Percentiles rank a stretch among this genome's conserved stretches.
Evolutionary conservation across 1,140 invertebrate genomes (phyloP).

Genomic region (Phortica variegata): DNA sequence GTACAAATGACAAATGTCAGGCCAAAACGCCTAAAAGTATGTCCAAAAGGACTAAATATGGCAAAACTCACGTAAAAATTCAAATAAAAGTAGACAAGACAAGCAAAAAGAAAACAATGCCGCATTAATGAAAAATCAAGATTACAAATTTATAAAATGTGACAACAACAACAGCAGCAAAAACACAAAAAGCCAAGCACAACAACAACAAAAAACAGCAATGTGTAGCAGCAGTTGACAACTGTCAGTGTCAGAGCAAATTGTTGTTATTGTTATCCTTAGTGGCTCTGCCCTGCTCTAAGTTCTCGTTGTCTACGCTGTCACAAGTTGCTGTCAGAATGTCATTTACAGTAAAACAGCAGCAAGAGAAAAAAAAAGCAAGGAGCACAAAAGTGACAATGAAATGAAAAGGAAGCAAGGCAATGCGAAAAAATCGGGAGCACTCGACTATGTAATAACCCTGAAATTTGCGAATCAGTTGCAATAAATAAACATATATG

Average conservation of each 20-base stretch:
- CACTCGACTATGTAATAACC: no score
- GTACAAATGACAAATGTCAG: no score
- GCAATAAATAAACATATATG: no score
- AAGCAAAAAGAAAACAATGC: conserved; percentile 16
- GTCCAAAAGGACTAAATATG: no score
- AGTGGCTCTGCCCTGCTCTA: conserved; percentile 43
- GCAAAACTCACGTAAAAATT: neutral
- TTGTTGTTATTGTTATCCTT: conserved; percentile 44
- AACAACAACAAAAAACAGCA: conserved; percentile 30
- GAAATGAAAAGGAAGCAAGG: no score
- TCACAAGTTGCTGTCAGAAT: conserved; percentile 46
- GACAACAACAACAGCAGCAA: conserved; percentile 19
- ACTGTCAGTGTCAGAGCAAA: conserved; percentile 41
- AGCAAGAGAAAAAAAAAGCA: no score
- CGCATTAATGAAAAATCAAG: conserved; percentile 35
- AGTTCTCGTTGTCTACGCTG: conserved; percentile 44
- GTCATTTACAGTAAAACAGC: conserved; percentile 24
- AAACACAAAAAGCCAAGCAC: conserved; percentile 10
- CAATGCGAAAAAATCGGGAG: no score
- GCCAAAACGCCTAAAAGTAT: neutral
- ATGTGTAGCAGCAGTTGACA: conserved; percentile 47
- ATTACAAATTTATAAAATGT: conserved; percentile 21
- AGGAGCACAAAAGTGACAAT: no score
- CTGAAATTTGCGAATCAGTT: no score
- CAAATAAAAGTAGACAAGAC: conserved; percentile 11